Base-by-base conservation (phyloP, 2,113 vertebrate genomes). In the Carollia perspicillata region DNA sequence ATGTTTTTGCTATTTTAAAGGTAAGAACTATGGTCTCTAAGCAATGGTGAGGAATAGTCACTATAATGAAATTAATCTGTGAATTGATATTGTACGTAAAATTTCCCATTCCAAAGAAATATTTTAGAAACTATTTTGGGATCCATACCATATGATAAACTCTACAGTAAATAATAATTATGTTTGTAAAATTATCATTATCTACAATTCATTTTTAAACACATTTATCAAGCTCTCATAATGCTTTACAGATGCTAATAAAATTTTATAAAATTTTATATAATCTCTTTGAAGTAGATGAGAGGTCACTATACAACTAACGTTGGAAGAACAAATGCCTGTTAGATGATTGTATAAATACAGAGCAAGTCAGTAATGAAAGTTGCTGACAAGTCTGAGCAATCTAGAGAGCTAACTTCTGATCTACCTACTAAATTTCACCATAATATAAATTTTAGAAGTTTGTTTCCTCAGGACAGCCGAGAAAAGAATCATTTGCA, bases 201-300 rank as follows among this genome's bases (percentile, higher is more conserved):
- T 44, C 6, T 91, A 30, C 10, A 60, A 42, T 87, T 65, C 42
- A 60, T 20, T 78, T 60, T 63, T 68, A 95, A 75, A 89, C 11
- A 65, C 42, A 75, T 49, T 95, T 86, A 53, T 9, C 40, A 90
- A 58, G 66, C 42, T 66, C 80, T 17, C 14, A 23, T 96, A 68
- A 77, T 72, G 22, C 30, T 93, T 94, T 85, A 81, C 1, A 74
- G n/a, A 86, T 81, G 74, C 66, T 89, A 81, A 89, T 86, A 85
- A 71, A 93, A 77, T 89, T 53, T 69, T 51, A 37, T 44, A 12
- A 53, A 66, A 65, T 78, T 95, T 94, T 89, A 69, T 49, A 17
- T 86, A 63, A 68, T 81, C 42, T 79, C 60, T 97, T 83, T 85
- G 89, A 94, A 90, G 85, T 84, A 75, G 26, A 71, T 77, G 69